phyloP scores from a whole-genome alignment of 2,113 vertebrate species.

The Cichladusa arquata region DNA sequence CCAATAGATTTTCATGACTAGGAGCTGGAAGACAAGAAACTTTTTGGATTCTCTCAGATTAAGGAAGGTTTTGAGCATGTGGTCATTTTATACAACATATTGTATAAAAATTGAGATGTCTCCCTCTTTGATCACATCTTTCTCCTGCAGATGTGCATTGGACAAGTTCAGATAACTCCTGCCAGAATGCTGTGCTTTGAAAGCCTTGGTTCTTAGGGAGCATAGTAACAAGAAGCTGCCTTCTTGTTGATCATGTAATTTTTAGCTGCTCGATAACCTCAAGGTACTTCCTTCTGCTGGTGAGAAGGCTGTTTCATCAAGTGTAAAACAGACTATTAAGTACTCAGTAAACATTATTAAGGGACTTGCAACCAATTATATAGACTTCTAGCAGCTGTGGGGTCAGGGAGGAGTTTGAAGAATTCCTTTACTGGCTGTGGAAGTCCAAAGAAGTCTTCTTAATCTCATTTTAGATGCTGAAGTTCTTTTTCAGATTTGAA shows the following conservation, averaged over 20 bases:
- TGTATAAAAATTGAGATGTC: neutral
- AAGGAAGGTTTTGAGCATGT: neutral
- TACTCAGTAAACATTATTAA: slow-evolving; percentile 8
- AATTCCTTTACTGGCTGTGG: neutral
- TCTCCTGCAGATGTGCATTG: neutral
- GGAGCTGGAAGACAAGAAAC: neutral
- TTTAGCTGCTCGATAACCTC: neutral
- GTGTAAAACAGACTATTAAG: neutral
- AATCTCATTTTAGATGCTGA: neutral
- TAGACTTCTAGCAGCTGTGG: neutral
- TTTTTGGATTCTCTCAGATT: neutral
- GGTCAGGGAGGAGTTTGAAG: neutral
- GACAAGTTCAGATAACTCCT: neutral
- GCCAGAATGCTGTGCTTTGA: neutral
- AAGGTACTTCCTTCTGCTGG: neutral
- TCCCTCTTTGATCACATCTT: neutral
- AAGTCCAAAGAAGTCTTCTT: neutral
- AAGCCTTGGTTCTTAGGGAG: neutral
- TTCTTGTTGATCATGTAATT: neutral
- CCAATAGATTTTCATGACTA: neutral
- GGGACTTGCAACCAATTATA: neutral
- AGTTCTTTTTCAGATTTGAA: neutral
- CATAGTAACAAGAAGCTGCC: neutral
- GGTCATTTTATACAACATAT: neutral
- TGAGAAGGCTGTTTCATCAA: neutral